A percentile compares a stretch with the other conserved stretches of the same genome.
Conservation (phyloP, 2,113 vertebrate genomes). For the Zosterops borbonicus region DNA sequence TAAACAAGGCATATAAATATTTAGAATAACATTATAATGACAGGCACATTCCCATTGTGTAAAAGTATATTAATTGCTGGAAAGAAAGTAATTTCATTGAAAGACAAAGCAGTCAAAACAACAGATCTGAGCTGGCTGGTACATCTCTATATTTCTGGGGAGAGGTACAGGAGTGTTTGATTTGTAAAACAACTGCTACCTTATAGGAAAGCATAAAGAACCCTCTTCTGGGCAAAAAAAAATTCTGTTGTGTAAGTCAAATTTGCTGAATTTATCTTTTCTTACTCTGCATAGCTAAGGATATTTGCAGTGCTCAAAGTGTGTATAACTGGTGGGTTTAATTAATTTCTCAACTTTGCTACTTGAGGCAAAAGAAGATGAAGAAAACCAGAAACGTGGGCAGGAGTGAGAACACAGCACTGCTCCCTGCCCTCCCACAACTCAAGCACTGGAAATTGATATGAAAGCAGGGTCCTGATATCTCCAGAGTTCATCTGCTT, state of each 20-base stretch:
- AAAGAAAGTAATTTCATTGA: background rate
- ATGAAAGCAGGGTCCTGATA: constrained; percentile 16
- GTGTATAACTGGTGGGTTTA: constrained; percentile 32
- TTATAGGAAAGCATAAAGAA: background rate
- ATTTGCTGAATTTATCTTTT: constrained; percentile 42
- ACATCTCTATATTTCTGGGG: background rate
- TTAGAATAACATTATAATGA: background rate
- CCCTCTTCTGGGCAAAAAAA: background rate
- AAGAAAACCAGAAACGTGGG: background rate
- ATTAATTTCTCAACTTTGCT: constrained; percentile 48
- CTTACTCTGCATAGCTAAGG: constrained; percentile 38
- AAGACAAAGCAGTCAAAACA: background rate
- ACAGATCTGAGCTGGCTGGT: background rate
- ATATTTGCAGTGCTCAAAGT: constrained; percentile 29
- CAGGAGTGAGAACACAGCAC: constrained; percentile 13
- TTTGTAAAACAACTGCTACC: constrained; percentile 14
- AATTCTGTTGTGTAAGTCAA: background rate
- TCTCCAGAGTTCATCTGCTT: constrained; percentile 57
- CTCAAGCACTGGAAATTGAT: constrained; percentile 2
- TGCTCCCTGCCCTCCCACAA: background rate
- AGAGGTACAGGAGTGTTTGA: background rate
- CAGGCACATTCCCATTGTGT: background rate
- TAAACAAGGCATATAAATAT: background rate
- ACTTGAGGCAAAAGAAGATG: constrained; percentile 44
- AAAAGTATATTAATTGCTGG: background rate